phyloP scores from a whole-genome alignment of 2,113 vertebrate genomes.

The Cyprinodon tularosa region DNA sequence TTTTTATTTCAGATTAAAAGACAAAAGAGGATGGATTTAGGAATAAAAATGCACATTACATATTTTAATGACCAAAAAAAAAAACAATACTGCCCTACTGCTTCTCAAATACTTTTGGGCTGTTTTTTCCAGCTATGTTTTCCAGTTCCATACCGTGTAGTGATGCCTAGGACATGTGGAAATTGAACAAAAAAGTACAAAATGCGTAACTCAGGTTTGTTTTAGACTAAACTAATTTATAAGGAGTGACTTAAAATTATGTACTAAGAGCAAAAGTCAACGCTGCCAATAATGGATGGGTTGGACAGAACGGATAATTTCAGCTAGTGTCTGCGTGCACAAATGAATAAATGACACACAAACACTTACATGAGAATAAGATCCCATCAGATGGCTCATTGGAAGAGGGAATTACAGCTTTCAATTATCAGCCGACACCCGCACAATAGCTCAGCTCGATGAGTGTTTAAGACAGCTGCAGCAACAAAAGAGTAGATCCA shows the following conservation, averaged over 20 bases:
- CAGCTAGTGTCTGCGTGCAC: neutral
- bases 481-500: slow-evolving; percentile 56
- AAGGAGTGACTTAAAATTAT: neutral
- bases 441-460: slow-evolving; percentile 49
- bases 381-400: slow-evolving; percentile 35
- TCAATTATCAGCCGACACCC: slow-evolving; percentile 62
- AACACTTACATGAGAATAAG: slow-evolving; percentile 42
- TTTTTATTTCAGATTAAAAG: no score
- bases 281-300: no score
- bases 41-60: no score
- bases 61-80: no score
- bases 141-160: neutral
- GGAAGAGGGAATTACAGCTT: slow-evolving; percentile 43
- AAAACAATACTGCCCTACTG: no score
- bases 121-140: neutral
- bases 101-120: neutral
- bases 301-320: neutral
- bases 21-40: no score
- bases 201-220: neutral
- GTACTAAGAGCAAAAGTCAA: neutral
- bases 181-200: neutral
- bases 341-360: slow-evolving; percentile 11
- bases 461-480: slow-evolving; percentile 52
- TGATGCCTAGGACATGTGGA: neutral
- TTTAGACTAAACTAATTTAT: neutral